Evolutionary conservation across 2,113 vertebrate species (phyloP), one percentile per base, ranked within the genome.

Genomic region (Agelaius tricolor): DNA sequence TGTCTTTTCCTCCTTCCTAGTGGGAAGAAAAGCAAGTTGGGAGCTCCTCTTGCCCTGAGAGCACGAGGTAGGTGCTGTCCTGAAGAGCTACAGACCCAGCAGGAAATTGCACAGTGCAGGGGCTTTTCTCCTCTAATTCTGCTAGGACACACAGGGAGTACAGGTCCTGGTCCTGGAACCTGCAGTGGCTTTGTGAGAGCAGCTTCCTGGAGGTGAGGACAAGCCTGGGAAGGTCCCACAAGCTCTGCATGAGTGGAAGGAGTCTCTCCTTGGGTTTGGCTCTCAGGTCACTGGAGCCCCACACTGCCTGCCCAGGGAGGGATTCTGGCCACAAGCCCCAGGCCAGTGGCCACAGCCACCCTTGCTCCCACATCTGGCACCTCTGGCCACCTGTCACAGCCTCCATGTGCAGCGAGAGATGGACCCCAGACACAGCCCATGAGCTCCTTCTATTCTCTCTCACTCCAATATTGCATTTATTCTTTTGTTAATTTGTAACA

Each of bases 231-330:
- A 52, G 30, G n/a, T 12, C 63, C n/a, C 68, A 19, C 23, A 15
- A 23, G 16, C 9, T 3, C 26, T 51, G 43, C 15, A 0, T 0
- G 37, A 49, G 24, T 6, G 20, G 28, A n/a, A 59, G 15, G 51
- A 7, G 41, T 3, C 52, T 54, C 18, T 46, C 31, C 23, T 37
- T 4, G 23, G 12, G 0, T 43, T 19, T 47, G 44, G 10, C 17
- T 52, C 35, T 47, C 80, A 11, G 26, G 7, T 11, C 14, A 13
- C 31, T 9, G 0, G 21, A 30, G 47, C 44, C 19, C 4, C 51
- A 20, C 7, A 0, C 0, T 12, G 8, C 21, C n/a, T 35, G 57
- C 69, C 54, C 3, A 2, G 17, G 61, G 24, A 33, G 15, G 46
- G 23, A 10, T 10, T n/a, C 51, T 11, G 71, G 66, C 66, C 65